phyloP scores from a whole-genome alignment of 1,140 invertebrate species.

The Aethina tumida region DNA sequence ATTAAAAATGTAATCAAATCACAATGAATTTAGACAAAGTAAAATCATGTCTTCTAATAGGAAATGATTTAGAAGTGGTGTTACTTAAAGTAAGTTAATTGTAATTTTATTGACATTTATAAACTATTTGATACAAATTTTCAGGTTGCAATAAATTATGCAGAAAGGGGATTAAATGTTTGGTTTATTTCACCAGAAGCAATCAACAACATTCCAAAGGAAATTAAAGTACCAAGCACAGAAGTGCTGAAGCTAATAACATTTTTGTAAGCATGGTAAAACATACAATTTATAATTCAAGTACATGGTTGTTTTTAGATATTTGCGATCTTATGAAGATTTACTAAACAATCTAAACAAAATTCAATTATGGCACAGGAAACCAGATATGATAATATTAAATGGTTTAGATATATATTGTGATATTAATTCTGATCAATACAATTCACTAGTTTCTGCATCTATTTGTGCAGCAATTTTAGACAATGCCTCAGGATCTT shows the following conservation, averaged over 20 bases:
- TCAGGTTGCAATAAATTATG: conserved; percentile 23
- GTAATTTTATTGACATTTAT: conserved; percentile 1
- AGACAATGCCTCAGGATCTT: conserved; percentile 14
- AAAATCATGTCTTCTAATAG: conserved; percentile 6
- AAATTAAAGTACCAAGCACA: conserved; percentile 20
- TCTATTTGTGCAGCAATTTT: conserved; percentile 16
- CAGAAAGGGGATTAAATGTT: conserved; percentile 20
- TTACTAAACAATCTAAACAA: conserved; percentile 23
- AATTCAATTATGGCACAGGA: conserved; percentile 24
- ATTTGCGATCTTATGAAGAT: conserved; percentile 19
- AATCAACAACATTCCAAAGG: conserved; percentile 20
- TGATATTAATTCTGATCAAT: conserved; percentile 8
- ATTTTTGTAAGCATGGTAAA: conserved; percentile 23
- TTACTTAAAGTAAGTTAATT: conserved; percentile 17
- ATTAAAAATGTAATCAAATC: too few species aligned
- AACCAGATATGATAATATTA: conserved; percentile 23
- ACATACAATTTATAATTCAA: neutral
- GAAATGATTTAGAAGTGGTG: conserved; percentile 13
- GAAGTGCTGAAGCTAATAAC: conserved; percentile 25
- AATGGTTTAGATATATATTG: conserved; percentile 22
- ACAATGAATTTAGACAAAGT: conserved; percentile 11
- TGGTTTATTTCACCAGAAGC: conserved; percentile 26
- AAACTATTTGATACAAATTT: conserved; percentile 10
- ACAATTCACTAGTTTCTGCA: conserved; percentile 13
- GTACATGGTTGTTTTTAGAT: conserved; percentile 19